Conservation (phyloP, 2,888 invertebrate genomes). For the Latrodectus elegans region DNA sequence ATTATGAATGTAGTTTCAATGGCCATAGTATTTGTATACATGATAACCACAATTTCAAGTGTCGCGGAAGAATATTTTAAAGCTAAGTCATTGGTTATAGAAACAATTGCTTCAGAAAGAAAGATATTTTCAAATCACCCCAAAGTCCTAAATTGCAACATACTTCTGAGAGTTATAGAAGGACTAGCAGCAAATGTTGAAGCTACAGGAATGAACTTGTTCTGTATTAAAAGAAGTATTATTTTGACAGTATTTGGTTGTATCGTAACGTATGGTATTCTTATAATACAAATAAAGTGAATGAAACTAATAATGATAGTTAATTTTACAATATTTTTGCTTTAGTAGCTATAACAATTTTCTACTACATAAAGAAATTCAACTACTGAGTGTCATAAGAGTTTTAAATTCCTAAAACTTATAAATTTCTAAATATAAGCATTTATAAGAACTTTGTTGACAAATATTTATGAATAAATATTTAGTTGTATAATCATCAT, state of each 20-base stretch:
- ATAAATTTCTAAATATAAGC: too few species aligned
- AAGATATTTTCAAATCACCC: not conserved
- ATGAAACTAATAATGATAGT: not conserved
- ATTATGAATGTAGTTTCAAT: not conserved
- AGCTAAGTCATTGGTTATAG: not conserved
- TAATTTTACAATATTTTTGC: too few species aligned
- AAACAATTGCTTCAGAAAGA: not conserved
- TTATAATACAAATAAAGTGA: slow-evolving; percentile 25
- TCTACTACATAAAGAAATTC: too few species aligned
- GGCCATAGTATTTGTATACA: not conserved
- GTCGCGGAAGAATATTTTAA: slow-evolving; percentile 7
- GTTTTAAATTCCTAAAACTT: too few species aligned
- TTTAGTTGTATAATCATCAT: too few species aligned
- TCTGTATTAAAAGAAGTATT: slow-evolving; percentile 11
- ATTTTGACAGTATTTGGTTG: slow-evolving; percentile 24
- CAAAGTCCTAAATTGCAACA: not conserved
- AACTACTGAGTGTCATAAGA: too few species aligned
- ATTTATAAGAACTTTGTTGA: too few species aligned
- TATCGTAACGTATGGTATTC: slow-evolving; percentile 21
- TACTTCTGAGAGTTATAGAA: slow-evolving; percentile 8
- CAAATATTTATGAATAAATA: too few species aligned
- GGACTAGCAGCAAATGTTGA: not conserved
- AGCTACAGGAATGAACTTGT: slow-evolving; percentile 16
- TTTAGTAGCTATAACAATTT: too few species aligned
- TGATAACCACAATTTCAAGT: slow-evolving; percentile 8